Base-by-base conservation (phyloP, 2,888 invertebrate species). In the Drosophila prostipennis region DNA sequence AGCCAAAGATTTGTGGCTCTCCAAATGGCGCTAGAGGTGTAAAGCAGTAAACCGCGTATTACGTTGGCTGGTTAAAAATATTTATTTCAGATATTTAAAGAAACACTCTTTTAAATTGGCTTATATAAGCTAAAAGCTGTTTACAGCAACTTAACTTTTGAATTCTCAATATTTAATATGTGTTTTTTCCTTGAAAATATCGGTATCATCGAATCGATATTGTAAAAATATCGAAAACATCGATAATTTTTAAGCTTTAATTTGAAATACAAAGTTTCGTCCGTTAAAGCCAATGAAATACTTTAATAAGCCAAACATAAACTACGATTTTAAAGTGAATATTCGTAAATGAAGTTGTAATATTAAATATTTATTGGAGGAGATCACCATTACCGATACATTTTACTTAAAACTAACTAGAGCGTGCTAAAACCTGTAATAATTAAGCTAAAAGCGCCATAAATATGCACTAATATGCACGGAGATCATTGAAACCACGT, bases 381-480 rank as follows among this genome's bases (percentile, higher is more conserved):
- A 6, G 6, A 51, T 19, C 29, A 53, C 39, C 29, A 5, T 11
- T 54, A 10, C 3, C 2, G 39, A 14, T 14, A 0, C 14, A 16
- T 14, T 39, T 8, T 52, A 14, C 46, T 29, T 8, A 2, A 6
- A 16, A 32, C 14, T 46, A 46, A 46, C 16, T 54, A 54, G 39
- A 54, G 55, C 57, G 54, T 14, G 32, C 7, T 32, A 13, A 16
- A 58, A 54, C 56, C 55, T 14, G 55, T 57, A 57, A 34, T 34
- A 39, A 61, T 61, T 61, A 37, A 67, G 49, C 37, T 67, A 68
- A 65, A 65, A 49, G 55, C 36, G 14, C 39, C 39, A 67, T 45
- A 68, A 68, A 68, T 45, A 51, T 52, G 36, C 54, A 67, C 43
- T 55, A 55, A 63, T 23, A 14, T 43, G 39, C 23, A 43, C 32